These are phyloP conservation scores for Leguminivora glycinivorella DNA, from an alignment of 1,140 invertebrate species.

Conservation along the genomic window DNA sequence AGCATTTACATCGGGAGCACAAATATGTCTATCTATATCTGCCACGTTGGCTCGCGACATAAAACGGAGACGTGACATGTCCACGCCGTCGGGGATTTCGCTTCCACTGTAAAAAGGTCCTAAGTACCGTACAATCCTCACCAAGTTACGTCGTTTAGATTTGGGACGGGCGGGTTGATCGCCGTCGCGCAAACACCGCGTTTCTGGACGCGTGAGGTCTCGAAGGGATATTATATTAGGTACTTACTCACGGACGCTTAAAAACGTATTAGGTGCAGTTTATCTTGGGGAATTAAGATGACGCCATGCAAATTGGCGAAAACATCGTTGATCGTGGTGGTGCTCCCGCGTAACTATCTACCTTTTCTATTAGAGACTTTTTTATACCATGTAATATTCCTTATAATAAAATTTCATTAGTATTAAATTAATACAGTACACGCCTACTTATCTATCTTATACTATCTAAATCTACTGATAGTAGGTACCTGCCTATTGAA, in stretches of 20 bases:
- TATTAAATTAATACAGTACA: too few species aligned
- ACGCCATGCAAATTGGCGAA: background rate
- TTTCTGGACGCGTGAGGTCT: slow-evolving; percentile 7
- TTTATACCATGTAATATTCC: too few species aligned
- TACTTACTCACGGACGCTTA: background rate
- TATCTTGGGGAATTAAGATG: background rate
- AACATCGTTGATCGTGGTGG: too few species aligned
- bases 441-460: too few species aligned
- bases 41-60: slow-evolving; percentile 7
- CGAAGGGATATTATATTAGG: slow-evolving; percentile 3
- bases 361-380: too few species aligned
- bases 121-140: background rate
- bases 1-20: slow-evolving; percentile 2
- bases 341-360: too few species aligned
- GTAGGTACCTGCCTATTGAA: too few species aligned
- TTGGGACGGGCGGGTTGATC: background rate
- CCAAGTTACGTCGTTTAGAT: background rate
- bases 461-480: too few species aligned
- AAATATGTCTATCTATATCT: slow-evolving; percentile 15
- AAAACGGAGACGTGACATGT: slow-evolving; percentile 12
- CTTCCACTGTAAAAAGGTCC: background rate
- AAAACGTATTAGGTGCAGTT: background rate
- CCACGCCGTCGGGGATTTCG: slow-evolving; percentile 6
- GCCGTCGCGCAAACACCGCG: slow-evolving; percentile 3
- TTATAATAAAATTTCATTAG: too few species aligned